These are phyloP conservation scores for Epizoanthus illoricatus DNA, from an alignment of 92 coral and sea anemone species.

Conservation along the genomic window DNA sequence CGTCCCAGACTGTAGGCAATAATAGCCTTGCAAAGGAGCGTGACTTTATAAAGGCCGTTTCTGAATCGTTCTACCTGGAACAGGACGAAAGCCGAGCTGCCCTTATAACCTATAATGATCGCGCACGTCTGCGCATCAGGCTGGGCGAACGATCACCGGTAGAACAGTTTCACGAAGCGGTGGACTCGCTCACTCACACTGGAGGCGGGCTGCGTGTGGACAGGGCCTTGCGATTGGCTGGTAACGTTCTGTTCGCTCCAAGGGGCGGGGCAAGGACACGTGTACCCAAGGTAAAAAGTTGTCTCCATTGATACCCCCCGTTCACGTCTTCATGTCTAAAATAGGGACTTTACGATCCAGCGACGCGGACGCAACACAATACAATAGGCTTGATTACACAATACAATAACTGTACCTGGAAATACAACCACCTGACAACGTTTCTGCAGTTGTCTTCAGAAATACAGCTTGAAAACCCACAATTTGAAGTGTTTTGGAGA, in stretches of 20 bases:
- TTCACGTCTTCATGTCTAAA: no score
- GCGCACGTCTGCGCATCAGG: background rate
- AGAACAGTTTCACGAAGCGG: slow-evolving; percentile 16
- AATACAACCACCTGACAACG: no score
- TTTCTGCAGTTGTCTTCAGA: no score
- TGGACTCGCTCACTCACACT: slow-evolving; percentile 14
- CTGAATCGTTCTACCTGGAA: slow-evolving; percentile 25
- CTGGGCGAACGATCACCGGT: background rate
- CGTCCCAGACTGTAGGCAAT: background rate
- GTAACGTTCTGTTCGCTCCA: background rate
- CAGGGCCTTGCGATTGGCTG: slow-evolving; percentile 6
- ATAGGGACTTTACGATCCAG: no score
- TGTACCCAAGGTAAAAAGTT: slow-evolving; percentile 10
- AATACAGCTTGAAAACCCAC: no score
- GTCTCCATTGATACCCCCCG: no score
- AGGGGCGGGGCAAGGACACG: background rate
- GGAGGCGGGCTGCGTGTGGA: slow-evolving; percentile 25
- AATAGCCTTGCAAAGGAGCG: slow-evolving; percentile 13
- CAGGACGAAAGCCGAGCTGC: slow-evolving; percentile 32
- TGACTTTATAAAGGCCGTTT: slow-evolving; percentile 27
- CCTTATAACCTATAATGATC: slow-evolving; percentile 25
- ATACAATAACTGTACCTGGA: no score
- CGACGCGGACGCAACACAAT: no score
- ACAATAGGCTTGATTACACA: no score
- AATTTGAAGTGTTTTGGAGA: no score